phyloP scores from a whole-genome alignment of 2,888 invertebrate genomes.

The Gymnocheta viridis region DNA sequence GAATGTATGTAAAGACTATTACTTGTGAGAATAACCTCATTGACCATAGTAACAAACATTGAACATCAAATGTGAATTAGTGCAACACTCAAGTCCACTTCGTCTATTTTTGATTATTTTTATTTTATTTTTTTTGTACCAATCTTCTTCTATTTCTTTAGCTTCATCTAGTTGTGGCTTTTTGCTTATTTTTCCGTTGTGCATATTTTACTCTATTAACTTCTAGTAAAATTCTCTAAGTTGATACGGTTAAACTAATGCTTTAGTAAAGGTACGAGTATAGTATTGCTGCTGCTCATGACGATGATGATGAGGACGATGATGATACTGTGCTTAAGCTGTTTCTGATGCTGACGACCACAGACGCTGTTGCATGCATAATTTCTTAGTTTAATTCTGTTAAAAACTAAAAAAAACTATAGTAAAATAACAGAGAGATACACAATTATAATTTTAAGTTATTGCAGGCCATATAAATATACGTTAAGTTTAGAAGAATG shows the following conservation, averaged over 20 bases:
- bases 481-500: constrained; percentile 45
- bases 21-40: constrained; percentile 73
- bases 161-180: constrained; percentile 32
- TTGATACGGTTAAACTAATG: constrained; percentile 67
- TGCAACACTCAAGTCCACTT: constrained; percentile 72
- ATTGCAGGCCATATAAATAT: constrained; percentile 66
- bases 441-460: constrained; percentile 70
- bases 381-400: constrained; percentile 66
- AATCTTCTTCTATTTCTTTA: constrained; percentile 49
- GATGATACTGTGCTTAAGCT: constrained; percentile 36
- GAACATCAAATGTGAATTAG: constrained; percentile 77
- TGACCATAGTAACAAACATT: constrained; percentile 74
- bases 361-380: constrained; percentile 70
- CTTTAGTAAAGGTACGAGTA: constrained; percentile 63
- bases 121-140: not conserved
- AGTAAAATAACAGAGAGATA: constrained; percentile 23
- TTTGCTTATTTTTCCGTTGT: constrained; percentile 27
- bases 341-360: constrained; percentile 63
- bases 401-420: constrained; percentile 36
- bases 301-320: constrained; percentile 27
- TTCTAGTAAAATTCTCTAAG: constrained; percentile 60
- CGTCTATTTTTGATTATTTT: constrained; percentile 29
- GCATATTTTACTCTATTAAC: constrained; percentile 69
- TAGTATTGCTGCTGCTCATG: constrained; percentile 34
- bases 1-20: constrained; percentile 45